Evolutionary conservation across 2,888 invertebrate species (phyloP).

Genomic region (Anoplius nigerrimus): DNA sequence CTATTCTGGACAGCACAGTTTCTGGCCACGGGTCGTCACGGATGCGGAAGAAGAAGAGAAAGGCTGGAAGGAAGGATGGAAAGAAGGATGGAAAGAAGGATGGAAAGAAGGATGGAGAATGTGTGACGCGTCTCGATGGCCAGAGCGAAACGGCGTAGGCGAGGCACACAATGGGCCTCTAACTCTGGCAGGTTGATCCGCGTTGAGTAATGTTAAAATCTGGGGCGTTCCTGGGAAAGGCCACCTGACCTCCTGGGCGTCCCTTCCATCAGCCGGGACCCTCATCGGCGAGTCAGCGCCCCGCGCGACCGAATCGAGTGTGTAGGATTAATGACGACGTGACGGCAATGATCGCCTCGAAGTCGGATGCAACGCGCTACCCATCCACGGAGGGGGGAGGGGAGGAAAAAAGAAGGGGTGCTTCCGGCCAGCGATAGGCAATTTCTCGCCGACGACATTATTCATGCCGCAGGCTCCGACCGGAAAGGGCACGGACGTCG

Average conservation of each 20-base stretch:
- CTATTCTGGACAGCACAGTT: too few relatives aligned
- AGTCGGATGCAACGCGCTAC: constrained; percentile 1
- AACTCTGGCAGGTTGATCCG: constrained; percentile 72
- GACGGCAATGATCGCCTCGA: constrained; percentile 3
- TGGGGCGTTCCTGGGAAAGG: constrained; percentile 73
- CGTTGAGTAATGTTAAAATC: constrained; percentile 75
- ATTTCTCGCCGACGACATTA: too few relatives aligned
- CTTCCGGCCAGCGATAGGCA: too few relatives aligned
- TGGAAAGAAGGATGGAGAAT: constrained; percentile 4
- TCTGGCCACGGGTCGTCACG: too few relatives aligned
- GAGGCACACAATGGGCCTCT: constrained; percentile 68
- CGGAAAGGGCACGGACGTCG: background rate
- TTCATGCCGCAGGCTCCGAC: too few relatives aligned
- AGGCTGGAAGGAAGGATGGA: too few relatives aligned
- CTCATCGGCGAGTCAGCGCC: constrained; percentile 54
- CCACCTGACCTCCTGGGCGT: constrained; percentile 65
- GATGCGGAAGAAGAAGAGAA: too few relatives aligned
- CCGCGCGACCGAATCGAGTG: background rate
- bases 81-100: constrained; percentile 10
- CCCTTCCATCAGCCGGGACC: constrained; percentile 54
- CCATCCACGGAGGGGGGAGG: background rate
- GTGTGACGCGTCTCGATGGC: constrained; percentile 29
- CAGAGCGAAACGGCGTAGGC: constrained; percentile 45
- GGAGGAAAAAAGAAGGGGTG: too few relatives aligned
- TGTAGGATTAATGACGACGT: constrained; percentile 40